Conservation (phyloP, 2,113 vertebrate species). For the Leptocoma aspasia region DNA sequence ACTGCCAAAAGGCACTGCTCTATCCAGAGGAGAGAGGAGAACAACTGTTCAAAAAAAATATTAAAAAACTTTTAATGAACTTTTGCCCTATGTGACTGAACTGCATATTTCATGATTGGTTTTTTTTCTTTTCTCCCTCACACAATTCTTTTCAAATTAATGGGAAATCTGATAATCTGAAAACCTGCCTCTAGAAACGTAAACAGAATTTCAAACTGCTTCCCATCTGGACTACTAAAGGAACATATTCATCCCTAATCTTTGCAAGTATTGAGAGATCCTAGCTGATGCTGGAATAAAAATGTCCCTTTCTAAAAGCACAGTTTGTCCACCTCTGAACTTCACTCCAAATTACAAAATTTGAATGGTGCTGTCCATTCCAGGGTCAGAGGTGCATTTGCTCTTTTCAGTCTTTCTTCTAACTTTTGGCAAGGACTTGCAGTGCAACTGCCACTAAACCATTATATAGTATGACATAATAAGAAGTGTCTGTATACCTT, state of each 20-base stretch:
- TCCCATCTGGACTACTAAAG: not conserved
- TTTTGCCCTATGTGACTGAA: not conserved
- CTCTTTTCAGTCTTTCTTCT: not conserved
- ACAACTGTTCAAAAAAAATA: not conserved
- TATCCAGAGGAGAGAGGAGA: not conserved
- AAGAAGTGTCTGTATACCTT: not conserved
- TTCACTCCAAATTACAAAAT: not conserved
- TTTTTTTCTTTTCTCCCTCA: not conserved
- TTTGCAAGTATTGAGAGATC: not conserved
- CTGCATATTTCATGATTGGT: accelerated
- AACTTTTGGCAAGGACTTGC: not conserved
- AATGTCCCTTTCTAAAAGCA: not conserved
- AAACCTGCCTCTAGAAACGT: not conserved
- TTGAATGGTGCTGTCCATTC: not conserved
- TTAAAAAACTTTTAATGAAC: not conserved
- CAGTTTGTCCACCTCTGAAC: not conserved
- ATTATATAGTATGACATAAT: not conserved
- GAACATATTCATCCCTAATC: not conserved
- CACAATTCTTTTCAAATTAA: not conserved
- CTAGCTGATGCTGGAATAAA: not conserved
- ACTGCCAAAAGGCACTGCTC: not conserved
- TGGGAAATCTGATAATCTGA: not conserved
- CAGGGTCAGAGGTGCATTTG: not conserved
- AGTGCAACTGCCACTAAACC: not conserved
- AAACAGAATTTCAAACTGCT: not conserved